Evolutionary conservation across 1,140 invertebrate species (phyloP).

Genomic region (Caligus rogercresseyi): DNA sequence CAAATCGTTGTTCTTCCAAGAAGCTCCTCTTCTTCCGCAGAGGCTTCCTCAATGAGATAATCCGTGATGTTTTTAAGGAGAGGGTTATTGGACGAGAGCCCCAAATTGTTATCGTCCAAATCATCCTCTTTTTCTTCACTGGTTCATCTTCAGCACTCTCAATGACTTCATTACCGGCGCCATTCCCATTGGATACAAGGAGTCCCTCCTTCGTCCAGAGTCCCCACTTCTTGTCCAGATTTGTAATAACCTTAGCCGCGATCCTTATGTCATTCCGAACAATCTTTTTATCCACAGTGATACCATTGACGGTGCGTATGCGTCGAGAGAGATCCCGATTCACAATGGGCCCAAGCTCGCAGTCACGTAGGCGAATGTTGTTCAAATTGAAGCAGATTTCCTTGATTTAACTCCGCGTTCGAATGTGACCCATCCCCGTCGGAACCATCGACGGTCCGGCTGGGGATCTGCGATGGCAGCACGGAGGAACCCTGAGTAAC

Average conservation of each 20-base stretch:
- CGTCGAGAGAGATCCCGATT: constrained; percentile 81
- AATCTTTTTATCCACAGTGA: constrained; percentile 75
- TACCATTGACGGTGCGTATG: constrained; percentile 76
- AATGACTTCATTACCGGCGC: not conserved
- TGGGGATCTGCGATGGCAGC: constrained; percentile 92
- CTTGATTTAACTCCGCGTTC: constrained; percentile 87
- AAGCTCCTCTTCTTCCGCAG: constrained; percentile 91
- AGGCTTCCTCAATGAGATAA: constrained; percentile 93
- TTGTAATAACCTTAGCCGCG: constrained; percentile 82
- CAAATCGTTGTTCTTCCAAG: constrained; percentile 48
- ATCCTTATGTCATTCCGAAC: constrained; percentile 80
- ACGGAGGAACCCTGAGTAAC: constrained; percentile 80
- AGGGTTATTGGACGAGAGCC: constrained; percentile 63
- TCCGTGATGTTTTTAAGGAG: constrained; percentile 93
- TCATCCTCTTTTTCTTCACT: not conserved
- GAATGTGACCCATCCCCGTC: constrained; percentile 96
- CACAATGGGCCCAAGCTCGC: constrained; percentile 81
- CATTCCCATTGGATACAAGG: constrained; percentile 24
- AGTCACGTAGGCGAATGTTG: constrained; percentile 75
- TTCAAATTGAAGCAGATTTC: constrained; percentile 99
- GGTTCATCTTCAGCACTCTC: constrained; percentile 11
- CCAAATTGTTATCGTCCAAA: not conserved
- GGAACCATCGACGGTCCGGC: constrained; percentile 80
- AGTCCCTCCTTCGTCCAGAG: constrained; percentile 63
- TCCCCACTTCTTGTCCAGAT: constrained; percentile 63